Conservation (phyloP, 2,888 invertebrate species). For the Parnassius glacialis region DNA sequence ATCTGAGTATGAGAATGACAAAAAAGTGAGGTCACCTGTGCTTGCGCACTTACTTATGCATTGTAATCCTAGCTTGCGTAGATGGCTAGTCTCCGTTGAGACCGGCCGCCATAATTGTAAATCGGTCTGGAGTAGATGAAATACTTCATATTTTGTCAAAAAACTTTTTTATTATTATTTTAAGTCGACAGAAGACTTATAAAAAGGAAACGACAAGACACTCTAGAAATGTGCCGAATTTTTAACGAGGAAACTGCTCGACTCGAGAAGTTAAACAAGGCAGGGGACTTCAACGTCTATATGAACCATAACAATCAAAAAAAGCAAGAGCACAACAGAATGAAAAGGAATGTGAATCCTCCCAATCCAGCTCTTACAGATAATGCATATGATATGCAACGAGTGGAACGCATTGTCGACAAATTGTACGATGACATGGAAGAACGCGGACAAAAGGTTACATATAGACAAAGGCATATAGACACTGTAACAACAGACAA, state of each 20-base stretch:
- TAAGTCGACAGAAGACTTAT: slow-evolving; percentile 60
- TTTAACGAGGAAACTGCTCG: slow-evolving; percentile 55
- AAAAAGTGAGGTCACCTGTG: no score
- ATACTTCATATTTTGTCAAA: no score
- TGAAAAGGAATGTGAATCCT: slow-evolving; percentile 37
- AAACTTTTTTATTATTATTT: not conserved
- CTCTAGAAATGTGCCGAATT: slow-evolving; percentile 62
- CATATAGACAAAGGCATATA: slow-evolving; percentile 44
- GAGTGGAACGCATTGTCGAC: slow-evolving; percentile 60
- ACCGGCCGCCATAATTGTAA: no score
- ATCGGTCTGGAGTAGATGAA: no score
- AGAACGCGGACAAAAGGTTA: slow-evolving; percentile 40
- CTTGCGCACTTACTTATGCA: no score
- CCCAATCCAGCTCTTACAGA: slow-evolving; percentile 36
- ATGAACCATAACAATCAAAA: slow-evolving; percentile 5
- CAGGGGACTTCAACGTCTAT: slow-evolving; percentile 21
- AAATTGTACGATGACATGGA: slow-evolving; percentile 60
- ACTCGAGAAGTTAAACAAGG: slow-evolving; percentile 22
- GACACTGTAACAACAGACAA: slow-evolving; percentile 27
- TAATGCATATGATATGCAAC: slow-evolving; percentile 41
- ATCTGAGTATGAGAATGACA: no score
- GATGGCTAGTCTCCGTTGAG: no score
- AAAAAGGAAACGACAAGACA: slow-evolving; percentile 62
- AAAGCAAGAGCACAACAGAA: slow-evolving; percentile 25
- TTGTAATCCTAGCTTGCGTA: no score